A percentile compares a stretch with the other conserved stretches of the same genome.
Evolutionary conservation across 1,140 invertebrate genomes (phyloP).

Genomic region (Propsilocerus akamusi): DNA sequence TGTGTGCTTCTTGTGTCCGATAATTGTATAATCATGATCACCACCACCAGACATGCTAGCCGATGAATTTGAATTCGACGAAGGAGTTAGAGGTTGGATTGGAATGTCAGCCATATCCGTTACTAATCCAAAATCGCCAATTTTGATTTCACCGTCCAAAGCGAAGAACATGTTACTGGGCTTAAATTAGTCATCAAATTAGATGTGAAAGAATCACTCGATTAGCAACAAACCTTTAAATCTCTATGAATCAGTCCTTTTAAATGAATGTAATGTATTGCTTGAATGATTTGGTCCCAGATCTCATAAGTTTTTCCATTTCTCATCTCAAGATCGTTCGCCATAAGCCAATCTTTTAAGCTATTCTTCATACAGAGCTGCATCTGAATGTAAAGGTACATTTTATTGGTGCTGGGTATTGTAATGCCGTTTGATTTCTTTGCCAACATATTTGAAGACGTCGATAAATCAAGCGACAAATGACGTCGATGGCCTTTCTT

Average conservation of each 20-base stretch:
- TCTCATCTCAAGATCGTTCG: constrained; percentile 22
- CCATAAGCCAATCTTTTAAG: constrained; percentile 72
- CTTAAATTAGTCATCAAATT: constrained; percentile 26
- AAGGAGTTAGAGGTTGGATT: constrained; percentile 22
- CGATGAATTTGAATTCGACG: constrained; percentile 13
- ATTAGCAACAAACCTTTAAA: constrained; percentile 49
- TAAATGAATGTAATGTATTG: constrained; percentile 87
- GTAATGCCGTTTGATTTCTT: constrained; percentile 7
- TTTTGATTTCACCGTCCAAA: constrained; percentile 73
- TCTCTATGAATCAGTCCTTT: constrained; percentile 86
- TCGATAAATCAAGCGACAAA: constrained; percentile 26
- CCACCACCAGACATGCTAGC: constrained; percentile 15
- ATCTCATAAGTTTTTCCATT: constrained; percentile 41
- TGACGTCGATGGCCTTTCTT: constrained; percentile 15
- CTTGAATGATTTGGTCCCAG: constrained; percentile 84
- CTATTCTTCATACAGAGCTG: constrained; percentile 81
- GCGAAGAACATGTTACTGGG: constrained; percentile 95
- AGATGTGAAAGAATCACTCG: neutral
- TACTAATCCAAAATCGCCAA: constrained; percentile 93
- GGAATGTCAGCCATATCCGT: constrained; percentile 57
- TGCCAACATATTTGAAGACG: constrained; percentile 14
- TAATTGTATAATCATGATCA: constrained; percentile 7
- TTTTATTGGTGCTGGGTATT: constrained; percentile 20
- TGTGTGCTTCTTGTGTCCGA: constrained; percentile 25
- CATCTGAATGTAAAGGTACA: constrained; percentile 94